Evolutionary conservation across 1,140 invertebrate genomes (phyloP).

Genomic region (Pachypsylla venusta): DNA sequence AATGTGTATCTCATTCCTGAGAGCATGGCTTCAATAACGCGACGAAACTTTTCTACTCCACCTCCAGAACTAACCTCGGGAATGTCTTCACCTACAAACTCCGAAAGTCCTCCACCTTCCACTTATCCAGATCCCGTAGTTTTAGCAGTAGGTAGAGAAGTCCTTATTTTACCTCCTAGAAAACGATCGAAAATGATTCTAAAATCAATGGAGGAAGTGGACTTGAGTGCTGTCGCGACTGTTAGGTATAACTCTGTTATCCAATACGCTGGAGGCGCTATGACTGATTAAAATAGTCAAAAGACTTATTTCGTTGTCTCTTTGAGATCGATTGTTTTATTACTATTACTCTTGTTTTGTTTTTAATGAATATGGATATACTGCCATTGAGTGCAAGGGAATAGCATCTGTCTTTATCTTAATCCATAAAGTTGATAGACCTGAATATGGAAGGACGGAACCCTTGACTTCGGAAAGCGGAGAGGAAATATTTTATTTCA

Average conservation of each 20-base stretch:
- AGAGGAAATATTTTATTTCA: too few species aligned
- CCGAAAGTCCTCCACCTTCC: conserved; percentile 30
- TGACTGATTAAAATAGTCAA: conserved; percentile 4
- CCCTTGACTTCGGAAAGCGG: too few species aligned
- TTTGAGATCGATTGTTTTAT: too few species aligned
- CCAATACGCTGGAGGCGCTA: conserved; percentile 44
- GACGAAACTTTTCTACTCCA: conserved; percentile 10
- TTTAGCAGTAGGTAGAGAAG: conserved; percentile 35
- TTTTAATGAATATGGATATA: too few species aligned
- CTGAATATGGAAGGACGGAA: too few species aligned
- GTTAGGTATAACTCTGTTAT: conserved; percentile 60
- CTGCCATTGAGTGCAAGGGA: too few species aligned
- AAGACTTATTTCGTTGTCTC: too few species aligned
- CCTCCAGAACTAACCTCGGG: conserved; percentile 17
- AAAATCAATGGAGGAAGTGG: conserved; percentile 42
- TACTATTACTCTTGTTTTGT: too few species aligned
- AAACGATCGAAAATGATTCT: conserved; percentile 64
- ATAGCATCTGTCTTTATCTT: too few species aligned
- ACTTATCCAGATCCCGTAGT: conserved; percentile 41
- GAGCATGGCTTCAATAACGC: conserved; percentile 20
- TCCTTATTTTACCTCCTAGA: conserved; percentile 51
- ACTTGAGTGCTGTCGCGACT: conserved; percentile 30
- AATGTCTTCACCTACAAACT: conserved; percentile 42
- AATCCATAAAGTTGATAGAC: too few species aligned
- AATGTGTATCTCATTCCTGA: conserved; percentile 26